phyloP scores from a whole-genome alignment of 2,888 invertebrate species.

The Rhingia rostrata region DNA sequence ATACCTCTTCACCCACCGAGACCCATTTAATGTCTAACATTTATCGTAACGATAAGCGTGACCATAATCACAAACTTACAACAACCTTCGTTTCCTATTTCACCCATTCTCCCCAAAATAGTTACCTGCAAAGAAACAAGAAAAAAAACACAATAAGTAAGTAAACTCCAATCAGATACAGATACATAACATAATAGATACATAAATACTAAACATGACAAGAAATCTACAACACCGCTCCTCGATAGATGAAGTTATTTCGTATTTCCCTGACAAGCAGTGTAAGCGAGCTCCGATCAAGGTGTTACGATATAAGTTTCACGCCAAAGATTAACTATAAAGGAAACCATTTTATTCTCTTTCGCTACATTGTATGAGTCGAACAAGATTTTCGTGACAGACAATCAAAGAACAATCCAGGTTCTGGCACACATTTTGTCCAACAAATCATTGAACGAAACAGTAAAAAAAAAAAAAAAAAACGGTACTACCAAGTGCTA shows the following conservation, averaged over 20 bases:
- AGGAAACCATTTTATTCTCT: conserved; percentile 20
- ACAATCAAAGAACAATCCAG: conserved; percentile 20
- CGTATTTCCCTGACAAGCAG: conserved; percentile 57
- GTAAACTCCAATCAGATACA: conserved; percentile 37
- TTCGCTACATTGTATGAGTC: conserved; percentile 10
- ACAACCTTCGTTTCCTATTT: conserved; percentile 40
- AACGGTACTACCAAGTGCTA: conserved; percentile 65
- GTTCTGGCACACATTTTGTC: conserved; percentile 59
- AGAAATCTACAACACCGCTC: conserved; percentile 20
- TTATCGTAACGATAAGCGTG: conserved; percentile 11
- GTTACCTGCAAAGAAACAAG: conserved; percentile 60
- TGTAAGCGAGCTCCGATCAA: conserved; percentile 65
- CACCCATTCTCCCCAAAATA: conserved; percentile 46
- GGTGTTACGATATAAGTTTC: conserved; percentile 66
- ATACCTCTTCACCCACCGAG: neutral
- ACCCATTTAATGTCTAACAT: neutral
- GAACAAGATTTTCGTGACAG: conserved; percentile 72
- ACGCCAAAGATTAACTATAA: conserved; percentile 53
- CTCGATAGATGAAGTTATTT: conserved; percentile 56
- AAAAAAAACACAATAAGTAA: conserved; percentile 36
- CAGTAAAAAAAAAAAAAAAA: conserved; percentile 27
- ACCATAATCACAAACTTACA: conserved; percentile 35
- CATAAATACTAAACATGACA: conserved; percentile 60
- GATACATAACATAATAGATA: conserved; percentile 37
- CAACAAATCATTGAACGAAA: conserved; percentile 46